Conservation (phyloP, 2,113 vertebrate species). For the Desmodus rotundus region DNA sequence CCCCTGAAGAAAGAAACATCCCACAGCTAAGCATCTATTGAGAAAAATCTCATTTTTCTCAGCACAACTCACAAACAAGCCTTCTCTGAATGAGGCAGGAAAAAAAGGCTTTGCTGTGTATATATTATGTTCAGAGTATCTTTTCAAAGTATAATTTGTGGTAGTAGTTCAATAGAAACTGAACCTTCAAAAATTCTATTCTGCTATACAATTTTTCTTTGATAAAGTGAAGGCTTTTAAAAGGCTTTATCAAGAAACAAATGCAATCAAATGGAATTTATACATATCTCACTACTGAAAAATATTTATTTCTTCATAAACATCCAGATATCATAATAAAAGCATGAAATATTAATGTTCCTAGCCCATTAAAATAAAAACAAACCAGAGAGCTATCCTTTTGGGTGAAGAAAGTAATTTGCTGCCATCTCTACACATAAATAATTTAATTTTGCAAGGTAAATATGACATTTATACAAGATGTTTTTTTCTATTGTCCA, state of each 20-base stretch:
- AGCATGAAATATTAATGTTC: constrained; percentile 44
- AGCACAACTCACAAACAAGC: neutral
- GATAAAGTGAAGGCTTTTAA: neutral
- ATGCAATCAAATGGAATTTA: neutral
- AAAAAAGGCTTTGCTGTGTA: neutral
- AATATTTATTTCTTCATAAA: constrained; percentile 55
- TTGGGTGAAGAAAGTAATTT: constrained; percentile 16
- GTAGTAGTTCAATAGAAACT: neutral
- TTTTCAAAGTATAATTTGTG: constrained; percentile 7
- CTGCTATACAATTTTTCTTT: neutral
- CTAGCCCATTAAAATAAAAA: neutral
- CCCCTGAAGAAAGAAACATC: neutral
- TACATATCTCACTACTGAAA: neutral
- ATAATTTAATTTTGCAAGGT: constrained; percentile 35
- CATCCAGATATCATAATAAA: constrained; percentile 7
- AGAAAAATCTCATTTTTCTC: neutral
- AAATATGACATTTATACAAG: neutral
- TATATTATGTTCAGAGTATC: neutral
- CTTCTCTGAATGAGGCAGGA: neutral
- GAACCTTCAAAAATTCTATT: neutral
- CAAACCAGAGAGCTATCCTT: constrained; percentile 16
- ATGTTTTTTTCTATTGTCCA: constrained; percentile 40
- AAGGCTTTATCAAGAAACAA: neutral
- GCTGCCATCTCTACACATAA: neutral
- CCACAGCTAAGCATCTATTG: neutral